Evolutionary conservation across 23 tunicate genomes (phyloP), one percentile per base, ranked within the genome.

Genomic region (Trididemnum clinides): DNA sequence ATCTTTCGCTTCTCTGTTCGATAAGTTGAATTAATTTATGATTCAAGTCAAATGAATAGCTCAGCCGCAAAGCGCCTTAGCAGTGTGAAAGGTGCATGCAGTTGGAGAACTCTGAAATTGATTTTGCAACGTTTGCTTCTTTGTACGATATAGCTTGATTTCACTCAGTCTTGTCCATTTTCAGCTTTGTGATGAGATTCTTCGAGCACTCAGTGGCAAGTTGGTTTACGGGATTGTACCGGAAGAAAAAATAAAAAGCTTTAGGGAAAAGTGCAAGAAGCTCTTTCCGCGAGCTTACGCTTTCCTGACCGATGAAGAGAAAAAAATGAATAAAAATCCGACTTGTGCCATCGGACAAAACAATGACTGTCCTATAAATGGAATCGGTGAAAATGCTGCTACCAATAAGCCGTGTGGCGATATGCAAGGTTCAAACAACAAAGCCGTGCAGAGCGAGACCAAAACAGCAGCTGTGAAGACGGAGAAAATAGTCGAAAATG

Each of bases 111-210:
- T n/a, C n/a, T n/a, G n/a, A n/a, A n/a, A n/a, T n/a, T n/a, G n/a
- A n/a, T n/a, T n/a, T n/a, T n/a, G n/a, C n/a, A n/a, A n/a, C n/a
- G n/a, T n/a, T n/a, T n/a, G n/a, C n/a, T n/a, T n/a, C n/a, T n/a
- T n/a, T n/a, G n/a, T n/a, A n/a, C n/a, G n/a, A n/a, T n/a, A n/a
- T n/a, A n/a, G n/a, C n/a, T n/a, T n/a, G n/a, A n/a, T n/a, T n/a
- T n/a, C n/a, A n/a, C n/a, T n/a, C n/a, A n/a, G n/a, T n/a, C n/a
- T n/a, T n/a, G n/a, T n/a, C n/a, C n/a, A n/a, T 59, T 19, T 31
- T 1, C 80, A 87, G 90, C 21, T 38, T 12, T 87, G 91, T 33
- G 91, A 87, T 28, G 25, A 34, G 33, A 80, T 87, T 33, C 29
- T 87, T 35, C 27, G 1, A 19, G 34, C 73, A 36, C 25, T 70